Base-by-base conservation (phyloP, 2,888 invertebrate species). In the Hypena proboscidalis region DNA sequence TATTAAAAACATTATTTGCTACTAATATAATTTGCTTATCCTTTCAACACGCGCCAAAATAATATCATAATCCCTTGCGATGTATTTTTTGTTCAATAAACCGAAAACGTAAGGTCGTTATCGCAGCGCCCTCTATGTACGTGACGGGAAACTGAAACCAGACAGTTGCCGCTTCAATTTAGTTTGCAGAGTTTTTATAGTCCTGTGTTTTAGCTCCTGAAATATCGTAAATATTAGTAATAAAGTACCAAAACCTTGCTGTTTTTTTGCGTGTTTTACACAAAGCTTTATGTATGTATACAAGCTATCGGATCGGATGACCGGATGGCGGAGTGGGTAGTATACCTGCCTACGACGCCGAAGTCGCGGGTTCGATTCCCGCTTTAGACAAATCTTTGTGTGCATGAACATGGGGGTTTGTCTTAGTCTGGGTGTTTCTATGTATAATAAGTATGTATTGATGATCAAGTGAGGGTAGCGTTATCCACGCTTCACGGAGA, bases 81-180 rank as follows among this genome's bases (percentile, higher is more conserved):
- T 50, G 54, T 48, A 60, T 58, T 62, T 57, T 62, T 57, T 42
- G 61, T 66, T 65, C 58, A 68, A 64, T 69, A 68, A 68, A 63
- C 56, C 56, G 58, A 65, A 62, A 59, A 62, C 44, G 53, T 58
- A 64, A 59, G 54, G 60, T 70, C 59, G 67, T 74, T 74, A 73
- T 70, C 67, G 54, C 45, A 47, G 58, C 63, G 52, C 63, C 58
- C 63, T 63, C 63, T 62, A 47, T 47, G 72, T 70, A 77, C 77
- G 78, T 78, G 78, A 75, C 69, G 58, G 46, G 77, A 78, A 78
- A 71, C 64, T 54, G 63, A 69, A 69, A 70, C 50, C 44, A 54
- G 68, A 66, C 68, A 72, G 70, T 71, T 69, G 67, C 64, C 67
- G 52, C 60, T 60, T 63, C 71, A 74, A 74, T 78, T 77, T 76